Base-by-base conservation (phyloP, 2,888 invertebrate genomes). In the Hypomecis punctinalis region DNA sequence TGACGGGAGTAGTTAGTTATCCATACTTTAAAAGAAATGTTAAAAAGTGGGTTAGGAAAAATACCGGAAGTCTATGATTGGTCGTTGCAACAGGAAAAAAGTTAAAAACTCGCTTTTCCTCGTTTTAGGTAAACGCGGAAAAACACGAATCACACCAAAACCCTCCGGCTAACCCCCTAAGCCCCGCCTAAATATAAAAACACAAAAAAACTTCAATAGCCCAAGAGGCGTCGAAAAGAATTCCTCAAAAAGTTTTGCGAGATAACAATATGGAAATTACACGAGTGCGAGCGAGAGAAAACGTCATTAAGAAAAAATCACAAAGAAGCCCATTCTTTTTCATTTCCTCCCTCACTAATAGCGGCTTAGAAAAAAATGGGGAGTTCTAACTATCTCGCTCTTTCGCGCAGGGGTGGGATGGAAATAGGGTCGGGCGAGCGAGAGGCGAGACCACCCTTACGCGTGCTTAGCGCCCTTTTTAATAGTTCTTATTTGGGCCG, bases 281-380 rank as follows among this genome's bases (percentile, higher is more conserved):
- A 3, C 63, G 68, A 78, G 90, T 77, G 85, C 86, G 85, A 91
- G 89, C 85, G 91, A 87, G 92, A 90, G 80, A 67, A 23, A 78
- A 71, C 56, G 80, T 77, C 78, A 83, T 78, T 84, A 89, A 91
- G 90, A 90, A 91, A 93, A 93, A 93, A 92, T 90, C 86, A 86
- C 85, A 91, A 92, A 92, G 92, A 92, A 90, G 86, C 83, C 83
- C 86, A 89, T 92, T 92, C 91, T 91, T 92, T 91, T 92, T 85
- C 90, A 92, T 88, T 91, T 92, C 91, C 92, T 92, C 92, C 91
- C 91, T 88, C 81, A 84, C 88, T 89, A 88, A 89, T 88, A 87
- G 85, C 84, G 84, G 90, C 90, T 92, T 91, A 91, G 90, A 91
- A 92, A 93, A 92, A 91, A 92, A 86, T 84, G 82, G 83, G 83